Evolutionary conservation across 2,113 vertebrate species (phyloP).

Genomic region (Carassius gibelio): DNA sequence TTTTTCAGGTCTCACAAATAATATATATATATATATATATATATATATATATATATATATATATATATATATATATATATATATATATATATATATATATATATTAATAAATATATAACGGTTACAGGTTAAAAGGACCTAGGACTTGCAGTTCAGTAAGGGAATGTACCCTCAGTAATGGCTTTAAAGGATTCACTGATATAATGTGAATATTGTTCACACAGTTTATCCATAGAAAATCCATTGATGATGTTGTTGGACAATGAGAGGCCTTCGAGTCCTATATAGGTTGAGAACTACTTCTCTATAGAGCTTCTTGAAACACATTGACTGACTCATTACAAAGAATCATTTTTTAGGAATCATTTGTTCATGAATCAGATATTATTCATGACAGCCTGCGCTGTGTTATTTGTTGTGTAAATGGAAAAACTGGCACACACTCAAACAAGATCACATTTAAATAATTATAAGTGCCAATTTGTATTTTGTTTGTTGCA

Average conservation of each 20-base stretch:
- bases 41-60: no score
- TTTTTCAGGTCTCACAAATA: no score
- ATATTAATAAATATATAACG: no score
- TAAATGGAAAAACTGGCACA: background rate
- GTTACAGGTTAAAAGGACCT: no score
- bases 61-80: no score
- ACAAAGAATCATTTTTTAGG: background rate
- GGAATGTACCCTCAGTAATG: no score
- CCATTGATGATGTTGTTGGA: background rate
- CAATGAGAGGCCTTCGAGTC: background rate
- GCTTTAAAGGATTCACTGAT: no score
- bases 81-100: no score
- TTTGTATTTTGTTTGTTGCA: background rate
- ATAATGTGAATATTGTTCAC: no score
- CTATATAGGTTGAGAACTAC: background rate
- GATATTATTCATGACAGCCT: background rate
- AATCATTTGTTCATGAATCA: background rate
- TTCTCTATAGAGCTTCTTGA: background rate
- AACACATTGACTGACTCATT: background rate
- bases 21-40: no score
- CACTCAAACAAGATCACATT: background rate
- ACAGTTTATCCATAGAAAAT: background rate
- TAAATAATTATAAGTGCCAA: background rate
- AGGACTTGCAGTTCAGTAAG: no score
- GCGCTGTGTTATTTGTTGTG: background rate